phyloP scores from a whole-genome alignment of 2,888 invertebrate species.

The Saturnia pavonia region DNA sequence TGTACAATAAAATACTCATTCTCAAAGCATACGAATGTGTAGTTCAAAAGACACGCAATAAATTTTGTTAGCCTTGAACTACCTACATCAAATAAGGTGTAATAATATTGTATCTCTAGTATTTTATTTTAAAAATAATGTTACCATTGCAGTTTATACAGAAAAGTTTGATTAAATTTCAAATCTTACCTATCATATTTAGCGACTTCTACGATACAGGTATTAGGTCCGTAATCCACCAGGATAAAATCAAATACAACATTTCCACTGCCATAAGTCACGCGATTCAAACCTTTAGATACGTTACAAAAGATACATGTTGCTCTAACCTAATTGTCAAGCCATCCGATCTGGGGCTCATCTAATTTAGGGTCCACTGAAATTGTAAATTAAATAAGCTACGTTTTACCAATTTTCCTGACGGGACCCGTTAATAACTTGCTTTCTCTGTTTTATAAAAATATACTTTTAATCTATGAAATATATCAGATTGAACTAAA shows the following conservation, averaged over 20 bases:
- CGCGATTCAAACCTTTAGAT: constrained; percentile 13
- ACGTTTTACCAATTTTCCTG: background rate
- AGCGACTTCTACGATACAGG: constrained; percentile 12
- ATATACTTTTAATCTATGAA: too few species aligned
- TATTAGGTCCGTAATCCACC: constrained; percentile 16
- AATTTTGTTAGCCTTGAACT: too few species aligned
- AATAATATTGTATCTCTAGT: too few species aligned
- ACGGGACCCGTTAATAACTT: background rate
- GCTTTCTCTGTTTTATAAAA: background rate
- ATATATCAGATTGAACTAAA: too few species aligned
- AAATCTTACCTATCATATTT: constrained; percentile 11
- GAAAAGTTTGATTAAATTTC: background rate
- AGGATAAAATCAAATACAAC: constrained; percentile 8
- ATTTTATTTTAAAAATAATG: too few species aligned
- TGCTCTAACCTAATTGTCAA: background rate
- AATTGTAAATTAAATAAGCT: background rate
- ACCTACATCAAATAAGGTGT: too few species aligned
- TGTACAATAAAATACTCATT: background rate
- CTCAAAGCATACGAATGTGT: background rate
- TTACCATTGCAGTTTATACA: too few species aligned
- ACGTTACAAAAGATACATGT: background rate
- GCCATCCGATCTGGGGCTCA: constrained; percentile 15
- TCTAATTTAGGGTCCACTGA: constrained; percentile 10
- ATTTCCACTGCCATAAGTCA: background rate
- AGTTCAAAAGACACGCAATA: background rate